These are phyloP conservation scores for Elegia similella DNA, from an alignment of 2,888 invertebrate genomes.

Conservation along the genomic window DNA sequence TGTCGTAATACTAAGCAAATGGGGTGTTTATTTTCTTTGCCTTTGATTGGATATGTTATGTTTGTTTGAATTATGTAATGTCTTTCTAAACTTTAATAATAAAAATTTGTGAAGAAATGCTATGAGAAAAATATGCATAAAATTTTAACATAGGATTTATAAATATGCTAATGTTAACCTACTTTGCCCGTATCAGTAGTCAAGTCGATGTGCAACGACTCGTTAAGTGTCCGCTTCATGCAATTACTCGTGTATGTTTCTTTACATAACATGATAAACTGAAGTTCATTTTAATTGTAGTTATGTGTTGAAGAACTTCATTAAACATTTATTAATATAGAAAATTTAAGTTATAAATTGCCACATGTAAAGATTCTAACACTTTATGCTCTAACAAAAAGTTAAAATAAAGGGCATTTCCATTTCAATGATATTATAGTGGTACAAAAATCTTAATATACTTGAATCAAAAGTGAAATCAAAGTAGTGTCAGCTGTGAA, in stretches of 20 bases:
- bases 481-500: constrained; percentile 54
- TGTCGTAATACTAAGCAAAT: constrained; percentile 51
- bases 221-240: background rate
- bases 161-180: constrained; percentile 27
- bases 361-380: too few relatives aligned
- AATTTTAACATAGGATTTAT: background rate
- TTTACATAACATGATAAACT: background rate
- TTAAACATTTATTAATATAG: too few relatives aligned
- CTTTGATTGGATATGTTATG: constrained; percentile 31
- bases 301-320: too few relatives aligned
- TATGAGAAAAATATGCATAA: constrained; percentile 5
- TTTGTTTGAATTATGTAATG: constrained; percentile 4
- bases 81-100: background rate
- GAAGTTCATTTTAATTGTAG: too few relatives aligned
- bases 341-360: too few relatives aligned
- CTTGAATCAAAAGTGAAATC: constrained; percentile 71
- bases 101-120: background rate
- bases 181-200: constrained; percentile 7
- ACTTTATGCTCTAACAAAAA: too few relatives aligned
- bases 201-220: background rate
- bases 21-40: constrained; percentile 43
- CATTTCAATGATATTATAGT: background rate
- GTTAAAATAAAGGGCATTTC: too few relatives aligned
- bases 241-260: background rate
- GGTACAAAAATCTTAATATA: constrained; percentile 4